phyloP scores from a whole-genome alignment of 2,888 invertebrate species.

The Spialia ferax region DNA sequence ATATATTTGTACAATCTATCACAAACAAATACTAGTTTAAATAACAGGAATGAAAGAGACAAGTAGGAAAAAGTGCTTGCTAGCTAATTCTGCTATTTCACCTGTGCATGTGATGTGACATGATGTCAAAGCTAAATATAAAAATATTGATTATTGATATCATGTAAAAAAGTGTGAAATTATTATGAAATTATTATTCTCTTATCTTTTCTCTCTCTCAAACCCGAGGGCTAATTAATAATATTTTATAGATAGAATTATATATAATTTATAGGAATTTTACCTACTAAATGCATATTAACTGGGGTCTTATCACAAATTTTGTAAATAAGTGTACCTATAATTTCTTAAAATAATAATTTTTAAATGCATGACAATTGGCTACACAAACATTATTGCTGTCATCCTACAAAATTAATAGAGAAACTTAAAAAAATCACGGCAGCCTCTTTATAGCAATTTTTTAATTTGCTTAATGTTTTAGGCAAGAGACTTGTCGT shows the following conservation, averaged over 20 bases:
- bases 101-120: no score
- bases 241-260: no score
- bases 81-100: no score
- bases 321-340: background rate
- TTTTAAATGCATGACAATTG: constrained; percentile 23
- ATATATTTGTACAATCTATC: constrained; percentile 1
- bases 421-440: background rate
- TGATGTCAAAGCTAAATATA: no score
- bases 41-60: no score
- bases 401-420: background rate
- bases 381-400: background rate
- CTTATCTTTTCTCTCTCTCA: no score
- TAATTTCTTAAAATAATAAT: background rate
- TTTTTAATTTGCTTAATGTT: constrained; percentile 10
- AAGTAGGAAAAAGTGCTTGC: no score
- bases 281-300: background rate
- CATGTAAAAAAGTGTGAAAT: no score
- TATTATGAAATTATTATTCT: no score
- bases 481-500: constrained; percentile 6
- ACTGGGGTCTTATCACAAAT: constrained; percentile 5
- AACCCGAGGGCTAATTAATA: no score
- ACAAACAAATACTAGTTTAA: background rate
- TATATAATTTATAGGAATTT: background rate
- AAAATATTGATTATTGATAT: no score
- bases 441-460: constrained; percentile 31